Evolutionary conservation across 2,888 invertebrate species (phyloP), one percentile per base, ranked within the genome.

Genomic region (Zele albiditarsus): DNA sequence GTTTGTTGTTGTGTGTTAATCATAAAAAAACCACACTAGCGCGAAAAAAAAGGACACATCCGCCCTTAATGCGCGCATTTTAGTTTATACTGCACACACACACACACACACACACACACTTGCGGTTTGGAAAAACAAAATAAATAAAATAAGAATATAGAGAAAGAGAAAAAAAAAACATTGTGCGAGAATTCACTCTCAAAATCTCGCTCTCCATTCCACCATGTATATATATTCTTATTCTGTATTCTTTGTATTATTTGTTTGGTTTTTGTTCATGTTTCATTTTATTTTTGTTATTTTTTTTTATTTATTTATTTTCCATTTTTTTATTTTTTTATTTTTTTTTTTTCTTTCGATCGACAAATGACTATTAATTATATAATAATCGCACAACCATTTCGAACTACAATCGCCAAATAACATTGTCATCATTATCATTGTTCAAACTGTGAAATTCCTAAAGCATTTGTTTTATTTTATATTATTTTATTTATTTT

Each of bases 391-490:
- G 74, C 78, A 80, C 79, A 80, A 80, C 77, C 79, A 77, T 78
- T 65, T 76, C 76, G 71, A 77, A 73, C 67, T 74, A 77, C 60
- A 63, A 74, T 70, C 70, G 73, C 75, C 78, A 72, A 69, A 12
- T 75, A 28, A 73, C 38, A 73, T 71, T 71, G 57, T 53, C 68
- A 76, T 72, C 42, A 70, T 77, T 74, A 60, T 74, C 33, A 57
- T 74, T 74, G 66, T 77, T 77, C 73, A 71, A 79, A 77, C 74
- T 77, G 78, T 75, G 71, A 75, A 78, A 77, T 69, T 77, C 80
- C 80, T 80, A 80, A 80, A 80, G 79, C 79, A 80, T 79, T 78
- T 62, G 31, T 78, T 74, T 77, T 79, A 78, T 76, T 80, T 82
- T 79, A 38, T 38, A 38, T 38, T 38, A 80, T 79, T 80, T 76